Conservation (phyloP, 1,140 invertebrate species). For the Gryllus bimaculatus region DNA sequence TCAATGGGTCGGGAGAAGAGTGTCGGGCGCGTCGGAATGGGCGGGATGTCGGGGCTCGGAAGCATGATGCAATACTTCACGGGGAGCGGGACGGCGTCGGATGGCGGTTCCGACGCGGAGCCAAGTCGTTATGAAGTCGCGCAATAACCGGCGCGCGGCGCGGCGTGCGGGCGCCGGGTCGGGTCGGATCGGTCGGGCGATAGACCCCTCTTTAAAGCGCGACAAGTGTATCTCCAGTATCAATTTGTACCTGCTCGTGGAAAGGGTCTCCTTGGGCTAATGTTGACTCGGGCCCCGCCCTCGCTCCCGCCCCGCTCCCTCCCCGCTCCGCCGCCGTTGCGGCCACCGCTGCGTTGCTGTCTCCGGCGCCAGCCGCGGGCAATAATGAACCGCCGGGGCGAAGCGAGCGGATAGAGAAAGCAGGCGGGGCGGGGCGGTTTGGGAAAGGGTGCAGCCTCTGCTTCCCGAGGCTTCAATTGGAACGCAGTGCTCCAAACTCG, state of each 20-base stretch:
- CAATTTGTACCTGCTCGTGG: background rate
- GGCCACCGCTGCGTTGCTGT: background rate
- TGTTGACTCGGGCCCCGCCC: background rate
- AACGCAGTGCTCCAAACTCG: constrained; percentile 6
- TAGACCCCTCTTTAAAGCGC: background rate
- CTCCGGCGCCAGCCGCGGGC: background rate
- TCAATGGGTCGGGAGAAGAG: too few species aligned
- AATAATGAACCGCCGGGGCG: background rate
- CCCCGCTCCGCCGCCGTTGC: too few species aligned
- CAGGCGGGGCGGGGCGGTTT: too few species aligned
- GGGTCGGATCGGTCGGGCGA: too few species aligned
- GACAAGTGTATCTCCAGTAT: constrained; percentile 1
- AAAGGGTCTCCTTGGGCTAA: background rate
- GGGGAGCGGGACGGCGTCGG: too few species aligned
- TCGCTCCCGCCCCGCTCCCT: too few species aligned
- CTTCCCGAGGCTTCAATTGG: constrained; percentile 7
- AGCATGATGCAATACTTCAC: too few species aligned
- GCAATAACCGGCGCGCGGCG: background rate
- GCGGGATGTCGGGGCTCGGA: too few species aligned
- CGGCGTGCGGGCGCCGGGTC: background rate
- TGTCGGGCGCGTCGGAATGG: too few species aligned
- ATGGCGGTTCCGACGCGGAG: too few species aligned
- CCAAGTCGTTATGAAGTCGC: background rate
- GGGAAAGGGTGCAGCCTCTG: background rate
- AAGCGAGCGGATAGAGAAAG: background rate